These are phyloP conservation scores for Cylindroiulus punctatus DNA, from an alignment of 2,888 invertebrate species.

Conservation along the genomic window DNA sequence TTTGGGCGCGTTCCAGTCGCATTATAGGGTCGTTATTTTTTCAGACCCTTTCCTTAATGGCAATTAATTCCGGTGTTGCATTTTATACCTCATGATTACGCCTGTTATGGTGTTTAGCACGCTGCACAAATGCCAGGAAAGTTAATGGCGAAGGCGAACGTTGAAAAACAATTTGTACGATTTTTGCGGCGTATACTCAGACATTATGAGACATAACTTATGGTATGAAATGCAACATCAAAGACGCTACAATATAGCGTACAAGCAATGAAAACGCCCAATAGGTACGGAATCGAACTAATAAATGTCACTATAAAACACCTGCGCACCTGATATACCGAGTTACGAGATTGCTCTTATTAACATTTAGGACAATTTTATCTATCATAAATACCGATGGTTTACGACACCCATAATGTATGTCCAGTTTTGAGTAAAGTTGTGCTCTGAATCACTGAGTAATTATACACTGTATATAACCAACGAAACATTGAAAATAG, in stretches of 20 bases:
- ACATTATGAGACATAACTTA: too few relatives aligned
- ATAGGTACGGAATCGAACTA: not conserved
- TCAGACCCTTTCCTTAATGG: conserved; percentile 39
- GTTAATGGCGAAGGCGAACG: not conserved
- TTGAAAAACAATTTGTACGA: not conserved
- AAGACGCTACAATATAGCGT: not conserved
- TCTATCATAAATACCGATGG: too few relatives aligned
- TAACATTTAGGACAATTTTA: too few relatives aligned
- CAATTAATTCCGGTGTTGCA: conserved; percentile 34
- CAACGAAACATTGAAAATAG: too few relatives aligned
- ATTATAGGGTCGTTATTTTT: conserved; percentile 22
- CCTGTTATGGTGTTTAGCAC: conserved; percentile 11
- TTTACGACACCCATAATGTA: too few relatives aligned
- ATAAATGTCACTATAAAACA: not conserved
- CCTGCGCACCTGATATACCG: not conserved
- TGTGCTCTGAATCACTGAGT: too few relatives aligned
- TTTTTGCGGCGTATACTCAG: not conserved
- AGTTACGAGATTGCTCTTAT: too few relatives aligned
- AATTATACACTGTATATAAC: too few relatives aligned
- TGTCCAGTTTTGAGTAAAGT: too few relatives aligned
- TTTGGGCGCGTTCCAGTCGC: conserved; percentile 22
- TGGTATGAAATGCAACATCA: not conserved
- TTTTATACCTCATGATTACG: conserved; percentile 17
- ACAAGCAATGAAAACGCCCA: conserved; percentile 14
- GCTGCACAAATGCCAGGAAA: not conserved